phyloP scores from a whole-genome alignment of 2,113 vertebrate genomes.

The Puma concolor region DNA sequence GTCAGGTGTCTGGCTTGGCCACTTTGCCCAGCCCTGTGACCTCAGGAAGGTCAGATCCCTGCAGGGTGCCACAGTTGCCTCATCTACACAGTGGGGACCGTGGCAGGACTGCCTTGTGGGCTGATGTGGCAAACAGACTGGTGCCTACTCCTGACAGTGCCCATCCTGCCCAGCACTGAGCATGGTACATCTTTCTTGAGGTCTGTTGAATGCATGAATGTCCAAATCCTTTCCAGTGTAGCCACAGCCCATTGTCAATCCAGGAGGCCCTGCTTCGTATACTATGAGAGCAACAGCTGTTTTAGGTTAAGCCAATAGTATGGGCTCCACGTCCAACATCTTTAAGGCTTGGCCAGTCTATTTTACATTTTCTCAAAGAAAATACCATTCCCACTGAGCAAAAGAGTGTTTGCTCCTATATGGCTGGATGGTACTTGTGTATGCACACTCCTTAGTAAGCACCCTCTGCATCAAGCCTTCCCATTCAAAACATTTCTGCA shows the following conservation, averaged over 20 bases:
- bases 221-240: neutral
- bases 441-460: neutral
- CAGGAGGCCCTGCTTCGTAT: neutral
- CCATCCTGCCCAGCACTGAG: neutral
- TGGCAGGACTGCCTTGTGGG: neutral
- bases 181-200: too few relatives aligned
- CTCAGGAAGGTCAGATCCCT: neutral
- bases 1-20: neutral
- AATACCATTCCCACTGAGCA: neutral
- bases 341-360: neutral
- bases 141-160: neutral
- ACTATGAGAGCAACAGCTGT: too few relatives aligned
- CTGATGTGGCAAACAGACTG: neutral
- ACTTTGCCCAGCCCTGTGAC: neutral
- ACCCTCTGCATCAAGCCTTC: fast-evolving
- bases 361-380: neutral
- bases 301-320: neutral
- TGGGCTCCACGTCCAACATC: too few relatives aligned
- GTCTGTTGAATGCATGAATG: neutral
- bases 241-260: neutral
- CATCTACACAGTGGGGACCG: neutral
- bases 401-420: neutral
- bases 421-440: neutral
- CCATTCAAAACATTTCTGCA: neutral
- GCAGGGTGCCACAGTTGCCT: too few relatives aligned